Evolutionary conservation across 2,113 vertebrate genomes (phyloP).

Genomic region (Scopus umbretta): DNA sequence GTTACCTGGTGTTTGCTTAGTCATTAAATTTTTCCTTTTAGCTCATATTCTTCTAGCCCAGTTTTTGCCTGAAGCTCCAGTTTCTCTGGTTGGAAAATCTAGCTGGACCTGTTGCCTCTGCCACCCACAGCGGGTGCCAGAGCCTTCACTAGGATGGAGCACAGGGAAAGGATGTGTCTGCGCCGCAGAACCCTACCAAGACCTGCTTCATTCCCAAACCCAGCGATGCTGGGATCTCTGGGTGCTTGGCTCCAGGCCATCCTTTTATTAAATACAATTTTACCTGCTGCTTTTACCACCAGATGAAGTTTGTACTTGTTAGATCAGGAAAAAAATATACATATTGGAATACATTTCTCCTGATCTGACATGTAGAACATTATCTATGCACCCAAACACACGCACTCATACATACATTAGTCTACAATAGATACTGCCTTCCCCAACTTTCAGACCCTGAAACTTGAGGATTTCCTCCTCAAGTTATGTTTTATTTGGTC

Average conservation of each 20-base stretch:
- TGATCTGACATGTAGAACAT: slow-evolving; percentile 9
- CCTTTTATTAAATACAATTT: slow-evolving; percentile 40
- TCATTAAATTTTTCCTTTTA: background rate
- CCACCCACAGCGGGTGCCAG: background rate
- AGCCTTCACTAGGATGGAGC: background rate
- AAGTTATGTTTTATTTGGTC: background rate
- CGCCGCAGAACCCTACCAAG: fast-evolving
- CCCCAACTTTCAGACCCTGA: background rate
- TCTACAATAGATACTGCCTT: background rate
- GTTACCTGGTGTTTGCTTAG: background rate
- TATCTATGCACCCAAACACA: slow-evolving; percentile 31
- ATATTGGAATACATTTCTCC: background rate
- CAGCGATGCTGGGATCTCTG: background rate
- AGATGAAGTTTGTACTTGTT: slow-evolving; percentile 42
- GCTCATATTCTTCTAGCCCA: background rate
- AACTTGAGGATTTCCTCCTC: background rate
- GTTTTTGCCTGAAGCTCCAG: background rate
- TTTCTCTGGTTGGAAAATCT: background rate
- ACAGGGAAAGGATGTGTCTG: background rate
- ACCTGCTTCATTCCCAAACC: background rate
- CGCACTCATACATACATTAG: background rate
- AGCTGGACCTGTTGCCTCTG: background rate
- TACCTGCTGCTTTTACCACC: background rate
- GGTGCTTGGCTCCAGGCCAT: background rate
- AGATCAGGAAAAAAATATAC: background rate